These are phyloP conservation scores for Hypomecis punctinalis DNA, from an alignment of 2,888 invertebrate species.

Conservation along the genomic window DNA sequence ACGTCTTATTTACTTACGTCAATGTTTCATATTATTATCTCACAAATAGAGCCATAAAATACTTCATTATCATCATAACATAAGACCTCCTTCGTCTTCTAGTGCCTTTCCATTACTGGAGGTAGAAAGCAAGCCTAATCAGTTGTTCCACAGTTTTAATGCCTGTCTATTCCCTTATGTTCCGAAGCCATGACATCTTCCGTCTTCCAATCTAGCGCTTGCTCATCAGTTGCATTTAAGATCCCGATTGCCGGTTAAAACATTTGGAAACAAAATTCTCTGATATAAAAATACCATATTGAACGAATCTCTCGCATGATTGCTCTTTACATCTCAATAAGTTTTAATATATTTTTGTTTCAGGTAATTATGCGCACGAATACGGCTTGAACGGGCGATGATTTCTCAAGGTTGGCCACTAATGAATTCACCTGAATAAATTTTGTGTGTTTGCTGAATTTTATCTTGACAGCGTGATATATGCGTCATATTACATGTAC, in stretches of 20 bases:
- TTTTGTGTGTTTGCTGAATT: slow-evolving; percentile 41
- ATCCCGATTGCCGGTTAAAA: too few species aligned
- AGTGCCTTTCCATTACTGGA: too few species aligned
- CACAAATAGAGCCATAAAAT: slow-evolving; percentile 10
- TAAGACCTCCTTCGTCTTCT: too few species aligned
- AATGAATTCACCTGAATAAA: slow-evolving; percentile 64
- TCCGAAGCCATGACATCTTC: too few species aligned
- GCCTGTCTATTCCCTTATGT: too few species aligned
- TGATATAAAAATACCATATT: slow-evolving; percentile 2
- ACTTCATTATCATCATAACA: too few species aligned
- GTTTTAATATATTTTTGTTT: slow-evolving; percentile 55
- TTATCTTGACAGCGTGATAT: slow-evolving; percentile 35
- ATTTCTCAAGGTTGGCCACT: slow-evolving; percentile 58
- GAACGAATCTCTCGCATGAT: slow-evolving; percentile 10
- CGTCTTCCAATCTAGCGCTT: too few species aligned
- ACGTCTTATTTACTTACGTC: slow-evolving; percentile 31
- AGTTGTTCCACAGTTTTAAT: too few species aligned
- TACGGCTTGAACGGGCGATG: slow-evolving; percentile 41
- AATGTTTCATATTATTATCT: slow-evolving; percentile 8
- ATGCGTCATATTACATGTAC: slow-evolving; percentile 34
- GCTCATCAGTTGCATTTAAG: too few species aligned
- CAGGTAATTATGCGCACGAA: slow-evolving; percentile 63
- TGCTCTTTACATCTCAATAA: slow-evolving; percentile 23
- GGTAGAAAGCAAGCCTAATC: too few species aligned
- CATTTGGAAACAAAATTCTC: too few species aligned